phyloP scores from a whole-genome alignment of 1,140 invertebrate species.

The Arion vulgaris region DNA sequence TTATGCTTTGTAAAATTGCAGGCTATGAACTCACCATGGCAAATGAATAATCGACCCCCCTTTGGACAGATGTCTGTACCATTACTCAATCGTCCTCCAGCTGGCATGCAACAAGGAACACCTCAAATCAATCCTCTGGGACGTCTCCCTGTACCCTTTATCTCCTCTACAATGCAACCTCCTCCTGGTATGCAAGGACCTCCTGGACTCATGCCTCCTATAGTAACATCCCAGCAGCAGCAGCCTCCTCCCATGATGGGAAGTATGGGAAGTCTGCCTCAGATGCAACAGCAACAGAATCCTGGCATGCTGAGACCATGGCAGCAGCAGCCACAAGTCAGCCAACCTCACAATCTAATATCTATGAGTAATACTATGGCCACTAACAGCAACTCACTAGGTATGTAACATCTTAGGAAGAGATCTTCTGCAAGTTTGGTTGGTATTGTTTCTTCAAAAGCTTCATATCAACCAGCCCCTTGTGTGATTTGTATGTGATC shows the following conservation, averaged over 20 bases:
- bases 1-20: conserved; percentile 28
- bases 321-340: conserved; percentile 40
- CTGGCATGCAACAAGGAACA: conserved; percentile 30
- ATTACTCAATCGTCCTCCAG: conserved; percentile 31
- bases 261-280: conserved; percentile 40
- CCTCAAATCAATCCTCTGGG: conserved; percentile 30
- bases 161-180: conserved; percentile 33
- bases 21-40: conserved; percentile 61
- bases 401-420: no score
- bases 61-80: conserved; percentile 28
- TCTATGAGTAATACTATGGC: conserved; percentile 16
- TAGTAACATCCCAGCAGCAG: background rate
- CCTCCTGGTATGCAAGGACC: conserved; percentile 33
- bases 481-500: no score
- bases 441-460: no score
- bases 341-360: conserved; percentile 33
- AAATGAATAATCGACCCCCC: conserved; percentile 39
- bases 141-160: conserved; percentile 24
- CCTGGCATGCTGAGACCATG: conserved; percentile 38
- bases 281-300: conserved; percentile 30
- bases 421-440: no score
- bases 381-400: background rate
- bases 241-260: conserved; percentile 41
- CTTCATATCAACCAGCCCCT: no score
- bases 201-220: conserved; percentile 17